Evolutionary conservation across 2,888 invertebrate genomes (phyloP), one percentile per base, ranked within the genome.

Genomic region (Drosophila mulleri): DNA sequence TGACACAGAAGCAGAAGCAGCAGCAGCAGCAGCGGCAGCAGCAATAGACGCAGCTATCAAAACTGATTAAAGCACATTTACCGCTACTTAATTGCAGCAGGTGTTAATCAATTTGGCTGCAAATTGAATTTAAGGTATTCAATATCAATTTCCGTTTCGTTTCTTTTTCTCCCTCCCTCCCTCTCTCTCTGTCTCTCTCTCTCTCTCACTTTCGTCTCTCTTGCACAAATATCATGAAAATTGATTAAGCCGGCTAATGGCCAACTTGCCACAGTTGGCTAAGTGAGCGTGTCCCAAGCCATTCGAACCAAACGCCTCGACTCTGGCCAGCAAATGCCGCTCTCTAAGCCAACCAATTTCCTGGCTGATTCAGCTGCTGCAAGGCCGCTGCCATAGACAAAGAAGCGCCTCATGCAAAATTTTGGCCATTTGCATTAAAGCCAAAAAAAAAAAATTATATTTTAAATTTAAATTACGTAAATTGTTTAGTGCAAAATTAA

Each of bases 271-370:
- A 72, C 67, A 68, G 75, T 80, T 85, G 63, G 75, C 47, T 68
- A 82, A 85, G 79, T 82, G 80, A 83, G 82, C 88, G 82, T 86
- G 78, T 76, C 78, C 67, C 53, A 45, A 56, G 42, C 52, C 58
- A 29, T 41, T 60, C 45, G 50, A 67, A 54, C 67, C 56, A 77
- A 66, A 54, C 50, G 61, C 29, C 78, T 72, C 48, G 57, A 16
- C 45, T 48, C 60, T 41, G 54, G 50, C 47, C 60, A 42, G 58
- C 23, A 54, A 87, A 80, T 67, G 75, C 50, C 50, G 14, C 37
- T 75, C 84, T 67, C 75, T 65, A 52, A 41, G 52, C 47, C 60
- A 59, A 58, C 68, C 67, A 41, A 82, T 66, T 83, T 87, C 81
- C 82, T 78, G 79, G 57, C 81, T 73, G 61, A 50, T 32, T 50